phyloP scores from a whole-genome alignment of 2,888 invertebrate species.

The Eupelmus urozonus region DNA sequence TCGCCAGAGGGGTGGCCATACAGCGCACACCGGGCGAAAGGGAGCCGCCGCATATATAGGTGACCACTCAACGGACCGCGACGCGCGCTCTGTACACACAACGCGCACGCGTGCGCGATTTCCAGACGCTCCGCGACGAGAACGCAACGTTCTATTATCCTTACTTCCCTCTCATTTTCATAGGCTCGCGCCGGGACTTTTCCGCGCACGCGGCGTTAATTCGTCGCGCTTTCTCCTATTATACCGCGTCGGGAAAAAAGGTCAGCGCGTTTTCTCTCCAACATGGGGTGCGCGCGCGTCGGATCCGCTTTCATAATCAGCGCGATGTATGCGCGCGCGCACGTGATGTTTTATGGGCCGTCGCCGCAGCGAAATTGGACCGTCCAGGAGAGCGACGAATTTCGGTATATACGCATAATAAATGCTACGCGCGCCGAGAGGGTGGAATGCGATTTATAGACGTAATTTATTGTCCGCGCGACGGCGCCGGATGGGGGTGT shows the following conservation, averaged over 20 bases:
- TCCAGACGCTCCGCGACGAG: not conserved
- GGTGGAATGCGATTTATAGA: constrained; percentile 41
- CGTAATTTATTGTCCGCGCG: constrained; percentile 54
- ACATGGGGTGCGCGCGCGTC: not conserved
- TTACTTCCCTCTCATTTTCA: not conserved
- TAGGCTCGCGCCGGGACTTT: not conserved
- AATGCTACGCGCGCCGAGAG: constrained; percentile 14
- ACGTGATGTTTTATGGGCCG: constrained; percentile 13
- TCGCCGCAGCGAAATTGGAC: constrained; percentile 39
- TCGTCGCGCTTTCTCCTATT: too few species aligned
- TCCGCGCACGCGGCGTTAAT: constrained; percentile 14
- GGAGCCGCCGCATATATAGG: constrained; percentile 11
- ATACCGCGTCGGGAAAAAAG: constrained; percentile 4
- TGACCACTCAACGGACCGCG: constrained; percentile 56
- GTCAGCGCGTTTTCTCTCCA: not conserved
- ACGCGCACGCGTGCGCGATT: not conserved
- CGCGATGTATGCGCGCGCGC: not conserved
- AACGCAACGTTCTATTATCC: not conserved
- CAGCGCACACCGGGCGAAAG: not conserved
- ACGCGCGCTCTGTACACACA: not conserved
- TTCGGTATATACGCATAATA: constrained; percentile 30
- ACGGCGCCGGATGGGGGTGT: not conserved
- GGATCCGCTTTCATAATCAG: constrained; percentile 3
- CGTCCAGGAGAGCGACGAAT: constrained; percentile 34
- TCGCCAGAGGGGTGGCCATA: constrained; percentile 34